Evolutionary conservation across 2,888 invertebrate species (phyloP).

Genomic region (Ormyrus rosae): DNA sequence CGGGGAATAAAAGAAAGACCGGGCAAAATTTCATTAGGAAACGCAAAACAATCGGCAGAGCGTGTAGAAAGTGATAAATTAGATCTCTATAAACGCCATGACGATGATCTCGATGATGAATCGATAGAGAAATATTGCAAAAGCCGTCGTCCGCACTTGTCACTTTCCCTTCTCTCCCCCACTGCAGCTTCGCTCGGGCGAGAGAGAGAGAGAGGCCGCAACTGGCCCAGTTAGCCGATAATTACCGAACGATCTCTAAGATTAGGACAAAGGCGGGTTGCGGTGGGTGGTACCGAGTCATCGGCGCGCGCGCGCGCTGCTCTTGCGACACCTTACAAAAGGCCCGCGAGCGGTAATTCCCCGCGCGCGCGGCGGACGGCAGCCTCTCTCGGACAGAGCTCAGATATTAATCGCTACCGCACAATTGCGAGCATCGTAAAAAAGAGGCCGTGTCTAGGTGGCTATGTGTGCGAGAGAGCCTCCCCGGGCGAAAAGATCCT

Average conservation of each 20-base stretch:
- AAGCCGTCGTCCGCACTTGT: conserved; percentile 55
- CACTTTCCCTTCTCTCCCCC: conserved; percentile 46
- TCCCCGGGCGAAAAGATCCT: conserved; percentile 47
- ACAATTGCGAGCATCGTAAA: conserved; percentile 54
- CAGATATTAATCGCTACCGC: conserved; percentile 52
- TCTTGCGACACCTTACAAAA: not conserved
- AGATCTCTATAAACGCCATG: conserved; percentile 26
- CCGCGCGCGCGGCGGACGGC: no score
- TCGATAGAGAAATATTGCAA: conserved; percentile 42
- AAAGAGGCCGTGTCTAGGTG: conserved; percentile 20
- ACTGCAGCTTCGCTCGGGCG: not conserved
- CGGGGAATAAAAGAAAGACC: no score
- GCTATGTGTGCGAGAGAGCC: not conserved
- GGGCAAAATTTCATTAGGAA: not conserved
- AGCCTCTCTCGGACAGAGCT: no score
- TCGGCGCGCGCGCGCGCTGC: conserved; percentile 28
- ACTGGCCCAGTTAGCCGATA: conserved; percentile 55
- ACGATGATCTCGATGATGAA: not conserved
- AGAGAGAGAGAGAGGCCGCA: conserved; percentile 14
- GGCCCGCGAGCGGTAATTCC: no score
- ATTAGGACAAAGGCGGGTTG: conserved; percentile 49
- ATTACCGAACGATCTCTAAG: conserved; percentile 53
- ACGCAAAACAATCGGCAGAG: not conserved
- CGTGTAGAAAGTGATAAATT: conserved; percentile 35
- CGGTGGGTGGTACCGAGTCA: conserved; percentile 61